Conservation (phyloP, 2,888 invertebrate genomes). For the Dolichopus griseipennis region DNA sequence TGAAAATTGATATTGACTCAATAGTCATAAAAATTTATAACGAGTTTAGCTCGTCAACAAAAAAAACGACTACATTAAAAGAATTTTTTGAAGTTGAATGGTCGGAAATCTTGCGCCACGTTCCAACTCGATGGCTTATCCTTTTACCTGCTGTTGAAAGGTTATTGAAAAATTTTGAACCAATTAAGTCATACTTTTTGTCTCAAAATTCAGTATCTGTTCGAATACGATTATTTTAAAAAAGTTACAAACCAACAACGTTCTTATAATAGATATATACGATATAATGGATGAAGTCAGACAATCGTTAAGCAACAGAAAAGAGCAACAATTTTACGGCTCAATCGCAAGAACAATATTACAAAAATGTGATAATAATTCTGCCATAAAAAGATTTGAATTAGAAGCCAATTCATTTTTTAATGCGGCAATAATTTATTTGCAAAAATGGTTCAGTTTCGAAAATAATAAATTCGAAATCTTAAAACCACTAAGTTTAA, state of each 20-base stretch:
- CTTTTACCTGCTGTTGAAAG: slow-evolving; percentile 15
- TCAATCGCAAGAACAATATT: too few relatives aligned
- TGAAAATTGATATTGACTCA: slow-evolving; percentile 14
- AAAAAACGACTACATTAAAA: too few relatives aligned
- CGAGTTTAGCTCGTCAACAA: slow-evolving; percentile 11
- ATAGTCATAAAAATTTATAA: slow-evolving; percentile 15
- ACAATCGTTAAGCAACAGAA: slow-evolving; percentile 10
- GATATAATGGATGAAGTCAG: slow-evolving; percentile 12
- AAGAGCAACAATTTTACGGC: slow-evolving; percentile 13
- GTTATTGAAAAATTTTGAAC: slow-evolving; percentile 14
- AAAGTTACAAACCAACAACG: slow-evolving; percentile 11
- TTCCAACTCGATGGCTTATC: slow-evolving; percentile 14
- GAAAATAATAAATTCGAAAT: slow-evolving; percentile 11
- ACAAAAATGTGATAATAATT: too few relatives aligned
- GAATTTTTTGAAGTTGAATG: too few relatives aligned
- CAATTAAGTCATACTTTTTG: slow-evolving; percentile 16
- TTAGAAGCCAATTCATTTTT: too few relatives aligned
- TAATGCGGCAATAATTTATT: too few relatives aligned
- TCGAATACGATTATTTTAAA: neutral
- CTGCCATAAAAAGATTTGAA: too few relatives aligned
- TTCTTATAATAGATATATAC: slow-evolving; percentile 13
- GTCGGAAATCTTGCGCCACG: slow-evolving; percentile 9
- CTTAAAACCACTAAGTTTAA: slow-evolving; percentile 10
- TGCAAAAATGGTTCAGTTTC: slow-evolving; percentile 13
- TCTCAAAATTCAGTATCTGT: slow-evolving; percentile 9